A percentile compares a stretch with the other conserved stretches of the same genome.
Evolutionary conservation across 2,113 vertebrate genomes (phyloP).

Genomic region (Phaethornis superciliosus): DNA sequence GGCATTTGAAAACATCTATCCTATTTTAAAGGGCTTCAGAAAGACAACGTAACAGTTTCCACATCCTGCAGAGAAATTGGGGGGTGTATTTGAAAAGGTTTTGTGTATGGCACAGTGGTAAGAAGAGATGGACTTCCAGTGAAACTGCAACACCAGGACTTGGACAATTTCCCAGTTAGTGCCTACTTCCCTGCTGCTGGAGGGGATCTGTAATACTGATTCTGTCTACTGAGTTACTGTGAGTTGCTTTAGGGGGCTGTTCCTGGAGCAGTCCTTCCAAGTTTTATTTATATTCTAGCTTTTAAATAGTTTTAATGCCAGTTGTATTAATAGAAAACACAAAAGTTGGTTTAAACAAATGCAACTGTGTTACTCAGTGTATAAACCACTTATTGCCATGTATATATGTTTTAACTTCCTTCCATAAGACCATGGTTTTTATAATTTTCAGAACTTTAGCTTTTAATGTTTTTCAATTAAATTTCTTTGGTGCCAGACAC

Average conservation of each 20-base stretch:
- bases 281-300: conserved; percentile 78
- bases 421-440: conserved; percentile 72
- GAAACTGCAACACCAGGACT: conserved; percentile 58
- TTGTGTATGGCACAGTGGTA: conserved; percentile 52
- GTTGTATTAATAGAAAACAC: conserved; percentile 54
- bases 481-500: conserved; percentile 77
- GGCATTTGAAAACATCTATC: conserved; percentile 99
- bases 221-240: conserved; percentile 62
- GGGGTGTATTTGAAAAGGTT: conserved; percentile 57
- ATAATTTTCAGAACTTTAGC: conserved; percentile 74
- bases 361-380: conserved; percentile 55
- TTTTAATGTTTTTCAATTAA: conserved; percentile 72
- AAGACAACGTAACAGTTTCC: conserved; percentile 90
- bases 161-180: conserved; percentile 61
- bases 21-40: conserved; percentile 97
- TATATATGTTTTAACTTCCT: conserved; percentile 70
- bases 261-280: conserved; percentile 44
- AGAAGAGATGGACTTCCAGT: conserved; percentile 34
- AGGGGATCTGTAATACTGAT: conserved; percentile 50
- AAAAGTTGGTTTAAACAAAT: conserved; percentile 62
- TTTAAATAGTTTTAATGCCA: conserved; percentile 73
- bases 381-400: conserved; percentile 70
- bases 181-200: conserved; percentile 5
- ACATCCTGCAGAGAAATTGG: neutral
- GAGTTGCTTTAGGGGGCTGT: conserved; percentile 64